Percentiles rank a stretch among this genome's conserved stretches.
These are phyloP conservation scores for Strigamia transsilvanica DNA, from an alignment of 2,888 invertebrate genomes.

Conservation along the genomic window DNA sequence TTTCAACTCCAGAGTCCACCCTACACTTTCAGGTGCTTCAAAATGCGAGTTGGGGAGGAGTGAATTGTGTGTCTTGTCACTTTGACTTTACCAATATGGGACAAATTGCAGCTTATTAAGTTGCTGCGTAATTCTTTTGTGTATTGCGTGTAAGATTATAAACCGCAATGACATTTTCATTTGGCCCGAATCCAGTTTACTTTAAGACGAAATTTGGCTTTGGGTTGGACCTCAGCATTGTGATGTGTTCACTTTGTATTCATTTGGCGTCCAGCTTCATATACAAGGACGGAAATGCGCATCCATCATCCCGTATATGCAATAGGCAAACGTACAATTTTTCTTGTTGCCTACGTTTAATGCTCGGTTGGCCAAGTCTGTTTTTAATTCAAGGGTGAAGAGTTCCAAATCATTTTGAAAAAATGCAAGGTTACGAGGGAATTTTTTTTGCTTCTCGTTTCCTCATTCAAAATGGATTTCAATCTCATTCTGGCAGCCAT, in stretches of 20 bases:
- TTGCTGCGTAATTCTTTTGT: conserved; percentile 26
- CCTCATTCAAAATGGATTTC: background rate
- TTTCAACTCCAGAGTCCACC: background rate
- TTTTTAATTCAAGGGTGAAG: conserved; percentile 8
- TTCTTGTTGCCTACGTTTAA: background rate
- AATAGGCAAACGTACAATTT: background rate
- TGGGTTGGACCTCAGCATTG: background rate
- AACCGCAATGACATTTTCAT: conserved; percentile 35
- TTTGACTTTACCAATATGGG: background rate
- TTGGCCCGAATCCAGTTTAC: conserved; percentile 2
- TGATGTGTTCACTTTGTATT: background rate
- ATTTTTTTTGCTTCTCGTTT: background rate
- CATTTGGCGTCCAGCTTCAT: background rate
- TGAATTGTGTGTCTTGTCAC: background rate
- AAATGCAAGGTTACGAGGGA: background rate
- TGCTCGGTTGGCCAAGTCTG: background rate
- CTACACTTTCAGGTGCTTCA: background rate
- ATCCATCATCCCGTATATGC: background rate
- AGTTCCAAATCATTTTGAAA: background rate
- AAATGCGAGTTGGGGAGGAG: too few species aligned
- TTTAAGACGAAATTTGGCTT: background rate
- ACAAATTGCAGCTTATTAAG: conserved; percentile 18
- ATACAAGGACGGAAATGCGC: background rate
- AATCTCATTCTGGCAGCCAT: background rate
- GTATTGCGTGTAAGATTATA: conserved; percentile 9